Evolutionary conservation across 2,113 vertebrate genomes (phyloP).

Genomic region (Trochalopteron elliotii): DNA sequence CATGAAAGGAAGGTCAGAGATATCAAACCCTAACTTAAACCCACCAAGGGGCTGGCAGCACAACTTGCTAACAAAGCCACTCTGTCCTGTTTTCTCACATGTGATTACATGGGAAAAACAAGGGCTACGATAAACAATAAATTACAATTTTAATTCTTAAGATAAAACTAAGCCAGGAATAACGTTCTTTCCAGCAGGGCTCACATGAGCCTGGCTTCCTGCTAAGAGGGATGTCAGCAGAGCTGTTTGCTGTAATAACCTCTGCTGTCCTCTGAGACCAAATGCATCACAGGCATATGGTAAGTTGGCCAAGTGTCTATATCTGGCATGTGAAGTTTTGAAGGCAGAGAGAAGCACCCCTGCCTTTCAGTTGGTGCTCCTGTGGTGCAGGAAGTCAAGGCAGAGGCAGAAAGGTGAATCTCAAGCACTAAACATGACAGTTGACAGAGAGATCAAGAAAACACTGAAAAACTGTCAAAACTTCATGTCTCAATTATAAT

Average conservation of each 20-base stretch:
- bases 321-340: neutral
- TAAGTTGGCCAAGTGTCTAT: neutral
- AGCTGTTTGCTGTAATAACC: neutral
- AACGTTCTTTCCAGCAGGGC: neutral
- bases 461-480: neutral
- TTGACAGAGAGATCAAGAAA: neutral
- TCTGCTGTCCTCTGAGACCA: neutral
- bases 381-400: neutral
- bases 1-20: neutral
- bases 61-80: neutral
- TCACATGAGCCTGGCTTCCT: neutral
- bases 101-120: neutral
- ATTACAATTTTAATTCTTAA: neutral
- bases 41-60: neutral
- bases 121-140: neutral
- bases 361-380: neutral
- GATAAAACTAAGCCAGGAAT: neutral
- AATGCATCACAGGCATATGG: neutral
- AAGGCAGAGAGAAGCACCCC: neutral
- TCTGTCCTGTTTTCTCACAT: neutral
- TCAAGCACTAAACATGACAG: neutral
- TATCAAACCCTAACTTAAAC: neutral
- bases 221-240: neutral
- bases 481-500: neutral
- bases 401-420: neutral